phyloP scores from a whole-genome alignment of 2,113 vertebrate species.

The Zeus faber region DNA sequence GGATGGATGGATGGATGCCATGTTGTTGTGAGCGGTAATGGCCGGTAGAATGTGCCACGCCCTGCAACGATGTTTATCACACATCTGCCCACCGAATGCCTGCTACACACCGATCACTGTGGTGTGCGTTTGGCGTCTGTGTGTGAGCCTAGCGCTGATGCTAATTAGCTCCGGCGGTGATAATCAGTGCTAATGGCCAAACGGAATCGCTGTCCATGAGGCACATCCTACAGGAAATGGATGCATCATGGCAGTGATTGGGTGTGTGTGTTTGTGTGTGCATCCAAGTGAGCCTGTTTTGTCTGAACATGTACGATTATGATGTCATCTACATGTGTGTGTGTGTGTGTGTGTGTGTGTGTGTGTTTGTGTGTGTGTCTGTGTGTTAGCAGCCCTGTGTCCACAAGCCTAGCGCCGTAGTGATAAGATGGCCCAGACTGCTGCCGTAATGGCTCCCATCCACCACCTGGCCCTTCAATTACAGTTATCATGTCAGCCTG shows the following conservation, averaged over 20 bases:
- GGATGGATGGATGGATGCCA: background rate
- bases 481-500: too few relatives aligned
- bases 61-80: background rate
- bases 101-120: background rate
- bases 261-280: conserved; percentile 1
- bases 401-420: too few relatives aligned
- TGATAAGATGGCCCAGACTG: too few relatives aligned
- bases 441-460: too few relatives aligned
- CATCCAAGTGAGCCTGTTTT: background rate
- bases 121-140: background rate
- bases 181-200: conserved; percentile 28
- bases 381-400: too few relatives aligned
- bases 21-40: background rate
- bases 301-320: too few relatives aligned
- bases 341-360: conserved; percentile 8
- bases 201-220: conserved; percentile 6
- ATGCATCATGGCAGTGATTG: conserved; percentile 30
- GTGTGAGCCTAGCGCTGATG: background rate
- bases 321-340: too few relatives aligned
- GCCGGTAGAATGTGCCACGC: background rate
- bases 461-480: too few relatives aligned
- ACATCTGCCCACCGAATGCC: too few relatives aligned
- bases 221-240: conserved; percentile 51
- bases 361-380: background rate
- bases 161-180: conserved; percentile 8